These are phyloP conservation scores for human DNA, from an alignment of 2,113 vertebrate species.

Conservation along the genomic window DNA sequence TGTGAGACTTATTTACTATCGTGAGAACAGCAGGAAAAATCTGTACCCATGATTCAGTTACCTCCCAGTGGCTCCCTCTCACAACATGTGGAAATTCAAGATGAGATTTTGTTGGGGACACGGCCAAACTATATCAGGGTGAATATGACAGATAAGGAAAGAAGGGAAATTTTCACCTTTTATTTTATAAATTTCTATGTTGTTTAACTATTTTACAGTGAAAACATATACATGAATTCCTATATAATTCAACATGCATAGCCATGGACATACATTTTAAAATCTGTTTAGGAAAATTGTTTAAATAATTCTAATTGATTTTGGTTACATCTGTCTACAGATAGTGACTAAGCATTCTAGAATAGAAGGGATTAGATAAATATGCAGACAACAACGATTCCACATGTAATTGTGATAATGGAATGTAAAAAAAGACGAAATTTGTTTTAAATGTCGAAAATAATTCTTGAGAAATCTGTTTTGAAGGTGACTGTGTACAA, in stretches of 20 bases:
- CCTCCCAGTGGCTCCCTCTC: no score
- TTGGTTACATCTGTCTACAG: not conserved
- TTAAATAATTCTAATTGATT: not conserved
- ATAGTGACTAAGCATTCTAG: not conserved
- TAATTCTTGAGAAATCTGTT: not conserved
- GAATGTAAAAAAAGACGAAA: not conserved
- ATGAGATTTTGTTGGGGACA: no score
- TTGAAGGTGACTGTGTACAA: not conserved
- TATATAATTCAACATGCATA: not conserved
- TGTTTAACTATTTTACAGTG: not conserved
- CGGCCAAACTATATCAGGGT: no score
- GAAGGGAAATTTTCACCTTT: not conserved
- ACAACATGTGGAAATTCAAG: no score
- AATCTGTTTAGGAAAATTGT: not conserved
- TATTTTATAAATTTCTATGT: not conserved
- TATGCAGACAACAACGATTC: not conserved
- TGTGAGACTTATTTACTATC: no score
- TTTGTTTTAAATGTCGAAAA: slow-evolving; percentile 18
- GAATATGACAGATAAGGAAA: not conserved
- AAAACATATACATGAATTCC: not conserved
- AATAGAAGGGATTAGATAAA: slow-evolving; percentile 3
- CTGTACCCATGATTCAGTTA: no score
- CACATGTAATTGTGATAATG: not conserved
- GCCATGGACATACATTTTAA: not conserved
- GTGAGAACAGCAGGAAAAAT: no score